Conservation (phyloP, 2,113 vertebrate species). For the Jaculus jaculus region DNA sequence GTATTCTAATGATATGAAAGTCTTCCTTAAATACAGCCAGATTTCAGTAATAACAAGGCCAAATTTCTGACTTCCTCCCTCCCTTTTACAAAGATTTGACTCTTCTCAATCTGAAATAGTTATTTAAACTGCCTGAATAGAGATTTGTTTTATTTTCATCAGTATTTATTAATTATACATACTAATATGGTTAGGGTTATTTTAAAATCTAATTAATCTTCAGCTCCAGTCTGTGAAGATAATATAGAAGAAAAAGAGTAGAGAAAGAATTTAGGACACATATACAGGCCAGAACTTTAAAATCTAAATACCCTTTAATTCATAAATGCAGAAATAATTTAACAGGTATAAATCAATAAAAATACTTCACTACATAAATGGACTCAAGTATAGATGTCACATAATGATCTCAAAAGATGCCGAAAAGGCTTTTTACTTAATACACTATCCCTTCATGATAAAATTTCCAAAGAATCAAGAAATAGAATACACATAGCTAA, state of each 20-base stretch:
- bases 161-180: not conserved
- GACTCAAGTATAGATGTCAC: no score
- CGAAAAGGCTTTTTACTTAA: no score
- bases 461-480: no score
- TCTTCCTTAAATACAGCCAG: not conserved
- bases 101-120: not conserved
- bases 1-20: not conserved
- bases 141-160: not conserved
- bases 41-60: slow-evolving; percentile 27
- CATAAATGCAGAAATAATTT: no score
- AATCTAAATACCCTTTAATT: not conserved
- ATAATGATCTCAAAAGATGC: no score
- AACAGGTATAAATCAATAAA: no score
- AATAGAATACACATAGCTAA: no score
- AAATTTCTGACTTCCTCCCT: not conserved
- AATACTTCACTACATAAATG: no score
- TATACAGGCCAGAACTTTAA: not conserved
- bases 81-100: not conserved
- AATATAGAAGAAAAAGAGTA: not conserved
- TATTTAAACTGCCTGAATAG: not conserved
- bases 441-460: no score
- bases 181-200: not conserved
- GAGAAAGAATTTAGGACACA: not conserved
- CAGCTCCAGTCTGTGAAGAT: not conserved
- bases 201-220: not conserved